Conservation (phyloP, 2,113 vertebrate genomes). For the Gasterosteus aculeatus region DNA sequence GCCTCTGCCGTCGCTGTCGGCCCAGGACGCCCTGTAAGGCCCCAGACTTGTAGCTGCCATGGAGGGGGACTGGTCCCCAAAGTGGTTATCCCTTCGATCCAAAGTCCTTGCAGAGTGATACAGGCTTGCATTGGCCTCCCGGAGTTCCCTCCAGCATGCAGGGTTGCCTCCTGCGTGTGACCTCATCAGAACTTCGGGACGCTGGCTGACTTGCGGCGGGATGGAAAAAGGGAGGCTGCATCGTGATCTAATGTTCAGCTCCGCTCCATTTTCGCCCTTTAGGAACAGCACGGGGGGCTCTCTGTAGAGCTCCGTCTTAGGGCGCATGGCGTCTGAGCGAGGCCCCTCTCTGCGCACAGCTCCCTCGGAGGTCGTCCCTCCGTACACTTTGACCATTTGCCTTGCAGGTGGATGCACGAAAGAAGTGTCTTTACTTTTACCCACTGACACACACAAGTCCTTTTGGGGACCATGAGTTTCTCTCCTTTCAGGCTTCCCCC, state of each 20-base stretch:
- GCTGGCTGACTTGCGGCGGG: conserved; percentile 59
- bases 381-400: conserved; percentile 73
- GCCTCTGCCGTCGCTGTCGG: conserved; percentile 85
- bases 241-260: conserved; percentile 64
- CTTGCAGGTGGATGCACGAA: conserved; percentile 54
- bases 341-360: conserved; percentile 69
- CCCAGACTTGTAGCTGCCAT: conserved; percentile 70
- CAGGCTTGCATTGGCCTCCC: conserved; percentile 68
- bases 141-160: conserved; percentile 65
- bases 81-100: conserved; percentile 75
- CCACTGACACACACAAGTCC: conserved; percentile 18
- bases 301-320: conserved; percentile 73
- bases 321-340: conserved; percentile 68
- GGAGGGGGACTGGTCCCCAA: conserved; percentile 74
- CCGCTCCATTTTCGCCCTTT: conserved; percentile 70
- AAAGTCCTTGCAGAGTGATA: conserved; percentile 81
- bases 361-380: conserved; percentile 64
- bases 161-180: conserved; percentile 63
- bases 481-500: conserved; percentile 54
- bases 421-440: conserved; percentile 63
- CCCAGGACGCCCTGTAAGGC: conserved; percentile 89
- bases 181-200: conserved; percentile 73
- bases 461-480: conserved; percentile 55
- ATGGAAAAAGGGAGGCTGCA: conserved; percentile 71
- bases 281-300: conserved; percentile 71